Percentiles rank a stretch among this genome's conserved stretches.
Evolutionary conservation across 2,797 vertebrate species (phyloP).

Genomic region (Hirundo rustica): DNA sequence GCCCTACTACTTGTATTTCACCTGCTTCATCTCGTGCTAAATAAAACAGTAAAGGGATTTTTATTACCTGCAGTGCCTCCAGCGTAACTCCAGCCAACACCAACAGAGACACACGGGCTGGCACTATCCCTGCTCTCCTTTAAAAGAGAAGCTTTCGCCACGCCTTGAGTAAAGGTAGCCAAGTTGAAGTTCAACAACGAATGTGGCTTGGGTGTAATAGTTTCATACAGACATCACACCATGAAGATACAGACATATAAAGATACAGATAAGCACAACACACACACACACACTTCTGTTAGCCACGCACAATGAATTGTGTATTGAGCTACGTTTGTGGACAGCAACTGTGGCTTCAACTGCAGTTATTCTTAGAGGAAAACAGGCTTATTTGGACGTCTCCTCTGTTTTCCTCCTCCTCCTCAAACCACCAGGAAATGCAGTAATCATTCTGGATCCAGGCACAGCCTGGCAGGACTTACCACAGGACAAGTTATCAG

Average conservation of each 20-base stretch:
- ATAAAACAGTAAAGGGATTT: neutral
- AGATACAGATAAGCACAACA: fast-evolving
- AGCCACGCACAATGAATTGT: neutral
- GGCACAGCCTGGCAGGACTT: neutral
- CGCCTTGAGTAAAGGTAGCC: slow-evolving; percentile 60
- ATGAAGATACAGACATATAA: fast-evolving
- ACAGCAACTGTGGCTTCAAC: neutral
- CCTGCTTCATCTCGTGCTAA: neutral
- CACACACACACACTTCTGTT: neutral
- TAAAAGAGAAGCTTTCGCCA: slow-evolving; percentile 7
- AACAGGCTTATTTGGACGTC: neutral
- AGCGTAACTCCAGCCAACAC: neutral
- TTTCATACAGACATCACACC: neutral
- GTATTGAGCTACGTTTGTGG: fast-evolving
- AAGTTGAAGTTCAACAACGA: neutral
- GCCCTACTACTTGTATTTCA: neutral
- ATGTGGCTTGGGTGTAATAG: too few species aligned
- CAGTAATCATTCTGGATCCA: neutral
- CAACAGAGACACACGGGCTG: neutral
- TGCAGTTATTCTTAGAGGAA: neutral
- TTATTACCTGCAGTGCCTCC: neutral
- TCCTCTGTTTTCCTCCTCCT: neutral
- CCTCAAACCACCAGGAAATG: slow-evolving; percentile 1
- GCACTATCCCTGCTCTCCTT: neutral
- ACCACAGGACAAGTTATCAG: neutral